Base-by-base conservation (phyloP, 2,113 vertebrate genomes). In the Sorex fumeus region DNA sequence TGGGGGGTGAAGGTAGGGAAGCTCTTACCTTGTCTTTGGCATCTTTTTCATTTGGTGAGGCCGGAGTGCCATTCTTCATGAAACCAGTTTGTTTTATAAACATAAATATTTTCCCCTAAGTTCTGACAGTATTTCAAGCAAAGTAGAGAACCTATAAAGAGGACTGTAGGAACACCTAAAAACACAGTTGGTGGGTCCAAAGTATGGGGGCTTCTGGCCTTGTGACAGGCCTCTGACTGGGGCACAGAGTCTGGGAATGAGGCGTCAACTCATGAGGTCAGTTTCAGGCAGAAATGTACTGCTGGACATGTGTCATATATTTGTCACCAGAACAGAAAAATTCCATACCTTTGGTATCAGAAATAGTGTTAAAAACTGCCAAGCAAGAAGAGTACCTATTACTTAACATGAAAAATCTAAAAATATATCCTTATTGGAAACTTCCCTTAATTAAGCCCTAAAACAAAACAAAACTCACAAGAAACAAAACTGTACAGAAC, bases 391-490 rank as follows among this genome's bases (percentile, higher is more conserved):
- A 60, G 2, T 4, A 78, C 27, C 2, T 43, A 7, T 53, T 67
- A 50, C 47, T 50, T 50, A 50, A 50, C 53, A 43, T 43, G 84
- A 84, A 76, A 89, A 84, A 9, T 50, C 9, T 79, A 88, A 94
- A 94, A 86, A 47, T 71, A 36, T 62, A 53, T n/a, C 74, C 36
- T 60, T 71, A 57, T 27, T 36, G 34, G 36, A 45, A 67, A 87
- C 90, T 40, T 40, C 3, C 40, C 40, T 40, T 40, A 3, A 7
- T 40, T 40, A 40, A 40, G 40, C 40, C 40, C 40, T 40, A 40
- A 74, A 53, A 16, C 18, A 53, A 53, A 93, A 80, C 10, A 67
- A 19, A 19, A 40, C 87, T 88, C 32, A 91, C 86, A 32, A 91
- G 21, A 70, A 79, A 84, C 34, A 81, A 91, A 90, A 57, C 3